Conservation (phyloP, 2,888 invertebrate species). For the Ctena decussata region DNA sequence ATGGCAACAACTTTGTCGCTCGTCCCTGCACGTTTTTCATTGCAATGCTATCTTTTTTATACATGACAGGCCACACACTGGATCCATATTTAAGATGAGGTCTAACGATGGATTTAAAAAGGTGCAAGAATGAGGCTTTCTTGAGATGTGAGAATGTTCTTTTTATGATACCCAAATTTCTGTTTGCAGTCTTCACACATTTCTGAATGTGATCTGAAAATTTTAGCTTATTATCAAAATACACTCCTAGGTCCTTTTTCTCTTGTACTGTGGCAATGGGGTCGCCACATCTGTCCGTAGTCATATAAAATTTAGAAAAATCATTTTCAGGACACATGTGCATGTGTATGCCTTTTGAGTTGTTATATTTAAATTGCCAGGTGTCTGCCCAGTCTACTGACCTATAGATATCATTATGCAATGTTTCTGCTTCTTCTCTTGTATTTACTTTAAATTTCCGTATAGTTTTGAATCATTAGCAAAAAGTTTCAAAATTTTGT, state of each 20-base stretch:
- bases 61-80: no score
- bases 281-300: background rate
- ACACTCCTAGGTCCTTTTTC: background rate
- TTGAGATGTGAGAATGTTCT: no score
- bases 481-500: background rate
- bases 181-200: no score
- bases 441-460: background rate
- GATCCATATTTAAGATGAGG: no score
- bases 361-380: background rate
- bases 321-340: background rate
- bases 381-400: background rate
- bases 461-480: no score
- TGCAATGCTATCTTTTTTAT: no score
- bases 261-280: background rate
- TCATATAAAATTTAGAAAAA: background rate
- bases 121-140: no score
- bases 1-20: no score
- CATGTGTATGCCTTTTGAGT: background rate
- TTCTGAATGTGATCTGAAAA: background rate
- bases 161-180: no score
- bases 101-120: no score
- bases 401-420: background rate
- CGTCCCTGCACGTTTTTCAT: no score
- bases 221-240: background rate
- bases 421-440: background rate